These are phyloP conservation scores for Psettodes erumei DNA, from an alignment of 2,113 vertebrate genomes.

Conservation along the genomic window DNA sequence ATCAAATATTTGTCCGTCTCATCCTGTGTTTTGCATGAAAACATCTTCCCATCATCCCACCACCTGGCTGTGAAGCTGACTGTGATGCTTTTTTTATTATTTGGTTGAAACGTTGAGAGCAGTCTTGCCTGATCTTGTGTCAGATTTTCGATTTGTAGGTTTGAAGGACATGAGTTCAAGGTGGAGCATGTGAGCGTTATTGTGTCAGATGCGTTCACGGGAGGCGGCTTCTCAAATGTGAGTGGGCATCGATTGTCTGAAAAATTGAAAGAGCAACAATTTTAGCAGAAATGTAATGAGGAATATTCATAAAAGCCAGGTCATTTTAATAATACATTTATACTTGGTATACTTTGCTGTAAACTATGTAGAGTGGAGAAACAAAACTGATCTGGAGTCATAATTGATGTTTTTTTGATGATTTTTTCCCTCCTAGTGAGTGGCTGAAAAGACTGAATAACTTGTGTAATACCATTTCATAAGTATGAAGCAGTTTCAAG, in stretches of 20 bases:
- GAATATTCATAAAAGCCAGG: neutral
- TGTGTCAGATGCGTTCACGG: rapidly evolving
- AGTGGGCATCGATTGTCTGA: constrained; percentile 75
- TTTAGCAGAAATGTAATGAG: neutral
- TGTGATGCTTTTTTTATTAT: neutral
- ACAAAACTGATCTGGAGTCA: too few species aligned
- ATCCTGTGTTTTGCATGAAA: constrained; percentile 54
- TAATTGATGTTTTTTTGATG: neutral
- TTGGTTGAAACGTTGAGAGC: rapidly evolving
- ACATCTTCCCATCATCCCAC: constrained; percentile 50
- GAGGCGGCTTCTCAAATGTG: constrained; percentile 15
- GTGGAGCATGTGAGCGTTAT: constrained; percentile 64
- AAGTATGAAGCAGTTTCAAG: too few species aligned
- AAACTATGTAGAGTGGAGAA: neutral
- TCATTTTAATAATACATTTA: neutral
- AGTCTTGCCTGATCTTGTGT: rapidly evolving
- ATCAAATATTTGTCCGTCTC: constrained; percentile 26
- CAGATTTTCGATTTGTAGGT: constrained; percentile 12
- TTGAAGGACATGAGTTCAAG: neutral
- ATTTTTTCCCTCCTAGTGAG: neutral
- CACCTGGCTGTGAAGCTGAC: neutral
- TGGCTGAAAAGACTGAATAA: too few species aligned
- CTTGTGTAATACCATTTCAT: too few species aligned
- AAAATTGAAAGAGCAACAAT: constrained; percentile 11
- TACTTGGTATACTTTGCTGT: neutral